A percentile compares a stretch with the other conserved stretches of the same genome.
These are phyloP conservation scores for Chironomus tentans DNA, from an alignment of 2,888 invertebrate species.

Conservation along the genomic window DNA sequence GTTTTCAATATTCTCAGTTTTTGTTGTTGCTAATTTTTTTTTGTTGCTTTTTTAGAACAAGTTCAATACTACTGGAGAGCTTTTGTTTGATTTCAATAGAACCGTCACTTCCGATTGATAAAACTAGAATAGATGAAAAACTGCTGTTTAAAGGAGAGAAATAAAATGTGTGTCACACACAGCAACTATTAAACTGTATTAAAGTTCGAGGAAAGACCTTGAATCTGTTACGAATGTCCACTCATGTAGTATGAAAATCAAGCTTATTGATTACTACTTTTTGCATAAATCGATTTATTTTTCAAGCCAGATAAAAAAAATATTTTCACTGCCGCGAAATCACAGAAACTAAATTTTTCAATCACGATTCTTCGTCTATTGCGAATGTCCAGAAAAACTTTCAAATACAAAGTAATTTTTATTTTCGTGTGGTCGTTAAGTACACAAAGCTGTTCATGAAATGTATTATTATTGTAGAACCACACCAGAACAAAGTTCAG, in stretches of 20 bases:
- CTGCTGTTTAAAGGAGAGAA: not conserved
- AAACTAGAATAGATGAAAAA: not conserved
- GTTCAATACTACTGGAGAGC: not conserved
- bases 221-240: not conserved
- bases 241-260: not conserved
- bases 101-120: not conserved
- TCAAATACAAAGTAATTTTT: too few species aligned
- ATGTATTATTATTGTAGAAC: too few species aligned
- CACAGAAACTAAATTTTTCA: too few species aligned
- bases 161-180: not conserved
- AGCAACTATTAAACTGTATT: not conserved
- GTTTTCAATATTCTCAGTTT: not conserved
- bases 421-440: too few species aligned
- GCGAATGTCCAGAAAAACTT: too few species aligned
- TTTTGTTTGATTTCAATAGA: not conserved
- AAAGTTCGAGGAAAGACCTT: not conserved
- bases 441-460: too few species aligned
- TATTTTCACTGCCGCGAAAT: not conserved
- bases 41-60: not conserved
- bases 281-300: not conserved
- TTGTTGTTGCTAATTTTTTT: not conserved
- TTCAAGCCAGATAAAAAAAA: not conserved
- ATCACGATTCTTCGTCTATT: too few species aligned
- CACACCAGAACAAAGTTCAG: too few species aligned
- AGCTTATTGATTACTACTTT: not conserved